Conservation (phyloP, 1,140 invertebrate species). For the Drosophila micromelanica region DNA sequence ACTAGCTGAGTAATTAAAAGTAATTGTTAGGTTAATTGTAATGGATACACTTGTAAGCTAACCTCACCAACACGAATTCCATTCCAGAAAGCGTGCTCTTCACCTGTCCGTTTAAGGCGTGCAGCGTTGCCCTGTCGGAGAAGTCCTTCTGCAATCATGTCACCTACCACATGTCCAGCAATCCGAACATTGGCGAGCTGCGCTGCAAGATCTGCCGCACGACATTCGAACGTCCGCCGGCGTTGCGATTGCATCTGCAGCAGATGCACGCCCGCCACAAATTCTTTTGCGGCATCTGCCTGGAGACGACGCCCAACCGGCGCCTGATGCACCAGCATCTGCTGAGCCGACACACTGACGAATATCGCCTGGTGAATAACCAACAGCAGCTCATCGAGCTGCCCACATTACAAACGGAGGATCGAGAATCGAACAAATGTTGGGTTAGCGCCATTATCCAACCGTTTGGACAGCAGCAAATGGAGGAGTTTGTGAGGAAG, state of each 20-base stretch:
- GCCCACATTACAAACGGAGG: neutral
- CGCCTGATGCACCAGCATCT: slow-evolving; percentile 53
- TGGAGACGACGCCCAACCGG: slow-evolving; percentile 49
- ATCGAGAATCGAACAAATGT: neutral
- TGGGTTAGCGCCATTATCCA: slow-evolving; percentile 33
- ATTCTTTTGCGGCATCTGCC: slow-evolving; percentile 53
- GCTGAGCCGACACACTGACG: neutral
- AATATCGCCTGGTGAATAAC: slow-evolving; percentile 21
- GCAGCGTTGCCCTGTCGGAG: slow-evolving; percentile 30
- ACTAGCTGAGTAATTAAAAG: neutral
- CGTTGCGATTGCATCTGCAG: slow-evolving; percentile 41
- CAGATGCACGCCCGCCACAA: slow-evolving; percentile 41
- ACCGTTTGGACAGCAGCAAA: slow-evolving; percentile 36
- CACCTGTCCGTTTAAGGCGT: slow-evolving; percentile 48
- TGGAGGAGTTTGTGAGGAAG: slow-evolving; percentile 33
- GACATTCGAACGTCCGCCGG: neutral
- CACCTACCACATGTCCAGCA: slow-evolving; percentile 45
- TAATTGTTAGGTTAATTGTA: neutral
- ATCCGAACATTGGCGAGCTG: slow-evolving; percentile 12
- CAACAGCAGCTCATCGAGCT: slow-evolving; percentile 35
- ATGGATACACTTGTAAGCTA: neutral
- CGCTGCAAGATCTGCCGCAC: slow-evolving; percentile 43
- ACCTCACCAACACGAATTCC: neutral
- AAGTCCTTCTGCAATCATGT: slow-evolving; percentile 52
- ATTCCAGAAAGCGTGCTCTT: slow-evolving; percentile 41